Percentiles rank a stretch among this genome's conserved stretches.
Evolutionary conservation across 1,140 invertebrate species (phyloP).

Genomic region (Calephelis nemesis): DNA sequence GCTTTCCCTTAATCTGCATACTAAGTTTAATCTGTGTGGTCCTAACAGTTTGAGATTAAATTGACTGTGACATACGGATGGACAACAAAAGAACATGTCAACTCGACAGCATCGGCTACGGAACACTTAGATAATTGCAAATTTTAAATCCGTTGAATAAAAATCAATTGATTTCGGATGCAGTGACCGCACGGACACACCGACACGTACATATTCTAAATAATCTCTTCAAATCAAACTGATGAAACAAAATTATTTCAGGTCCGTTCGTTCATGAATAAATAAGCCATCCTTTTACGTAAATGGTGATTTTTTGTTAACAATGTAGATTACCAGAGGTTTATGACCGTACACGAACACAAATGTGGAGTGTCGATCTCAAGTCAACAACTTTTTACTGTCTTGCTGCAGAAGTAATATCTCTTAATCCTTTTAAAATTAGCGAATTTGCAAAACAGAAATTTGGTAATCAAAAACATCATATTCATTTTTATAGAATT

Average conservation of each 20-base stretch:
- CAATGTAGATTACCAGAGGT: not conserved
- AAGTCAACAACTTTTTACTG: not conserved
- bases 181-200: not conserved
- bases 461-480: too few species aligned
- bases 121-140: not conserved
- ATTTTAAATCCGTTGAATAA: not conserved
- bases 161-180: not conserved
- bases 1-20: too few species aligned
- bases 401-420: not conserved
- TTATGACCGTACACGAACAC: not conserved
- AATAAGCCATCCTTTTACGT: slow-evolving; percentile 22
- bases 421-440: too few species aligned
- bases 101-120: too few species aligned
- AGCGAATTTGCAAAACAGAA: too few species aligned
- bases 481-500: too few species aligned
- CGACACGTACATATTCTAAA: slow-evolving; percentile 2
- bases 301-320: slow-evolving; percentile 10
- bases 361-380: not conserved
- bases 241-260: slow-evolving; percentile 24
- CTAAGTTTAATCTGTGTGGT: too few species aligned
- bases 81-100: too few species aligned
- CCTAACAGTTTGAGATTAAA: too few species aligned
- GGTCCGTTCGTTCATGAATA: slow-evolving; percentile 21
- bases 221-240: slow-evolving; percentile 2
- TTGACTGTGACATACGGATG: too few species aligned